These are phyloP conservation scores for Acronicta psi DNA, from an alignment of 2,888 invertebrate species.

Conservation along the genomic window DNA sequence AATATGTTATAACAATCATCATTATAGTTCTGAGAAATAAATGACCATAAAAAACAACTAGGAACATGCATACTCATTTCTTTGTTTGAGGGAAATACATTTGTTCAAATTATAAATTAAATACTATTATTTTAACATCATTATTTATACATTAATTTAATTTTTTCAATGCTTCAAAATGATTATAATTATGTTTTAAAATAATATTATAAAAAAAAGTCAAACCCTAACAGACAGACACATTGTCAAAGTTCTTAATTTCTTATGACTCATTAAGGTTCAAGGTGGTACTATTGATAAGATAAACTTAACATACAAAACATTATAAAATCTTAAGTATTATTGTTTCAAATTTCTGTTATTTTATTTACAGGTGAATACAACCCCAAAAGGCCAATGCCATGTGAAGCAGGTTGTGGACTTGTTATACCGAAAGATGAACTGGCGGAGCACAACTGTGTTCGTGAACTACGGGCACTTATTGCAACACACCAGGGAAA, in stretches of 20 bases:
- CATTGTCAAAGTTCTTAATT: background rate
- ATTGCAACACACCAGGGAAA: conserved; percentile 96
- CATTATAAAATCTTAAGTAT: background rate
- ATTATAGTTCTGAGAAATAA: too few relatives aligned
- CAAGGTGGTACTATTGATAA: conserved; percentile 21
- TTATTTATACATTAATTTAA: background rate
- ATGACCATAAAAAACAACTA: too few relatives aligned
- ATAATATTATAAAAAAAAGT: background rate
- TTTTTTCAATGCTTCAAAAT: too few relatives aligned
- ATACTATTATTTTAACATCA: too few relatives aligned
- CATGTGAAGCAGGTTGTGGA: conserved; percentile 98
- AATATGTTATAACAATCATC: too few relatives aligned
- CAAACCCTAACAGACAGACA: too few relatives aligned
- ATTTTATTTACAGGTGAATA: conserved; percentile 75
- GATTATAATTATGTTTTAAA: too few relatives aligned
- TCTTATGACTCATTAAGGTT: conserved; percentile 4
- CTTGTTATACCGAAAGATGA: conserved; percentile 98
- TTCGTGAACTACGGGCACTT: conserved; percentile 94
- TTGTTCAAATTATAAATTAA: too few relatives aligned
- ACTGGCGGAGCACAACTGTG: conserved; percentile 97
- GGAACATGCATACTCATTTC: too few relatives aligned
- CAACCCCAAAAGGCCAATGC: conserved; percentile 97
- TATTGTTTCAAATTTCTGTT: conserved; percentile 4
- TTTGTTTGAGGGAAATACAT: too few relatives aligned
- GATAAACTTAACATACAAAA: background rate